Conservation (phyloP, 2,113 vertebrate genomes). For the Aix galericulata region DNA sequence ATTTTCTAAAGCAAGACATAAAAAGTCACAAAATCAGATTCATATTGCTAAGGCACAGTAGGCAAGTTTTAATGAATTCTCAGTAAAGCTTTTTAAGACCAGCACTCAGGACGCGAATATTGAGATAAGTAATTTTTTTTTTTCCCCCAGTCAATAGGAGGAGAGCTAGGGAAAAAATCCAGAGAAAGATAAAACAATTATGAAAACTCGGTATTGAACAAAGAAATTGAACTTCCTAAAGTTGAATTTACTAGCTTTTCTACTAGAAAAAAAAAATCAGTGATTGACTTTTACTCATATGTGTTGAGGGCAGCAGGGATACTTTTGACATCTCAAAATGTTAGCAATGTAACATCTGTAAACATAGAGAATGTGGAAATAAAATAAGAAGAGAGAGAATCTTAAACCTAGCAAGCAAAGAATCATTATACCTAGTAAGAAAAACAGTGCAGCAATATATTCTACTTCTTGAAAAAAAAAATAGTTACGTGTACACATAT, state of each 20-base stretch:
- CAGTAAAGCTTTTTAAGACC: slow-evolving; percentile 28
- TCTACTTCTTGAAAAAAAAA: too few species aligned
- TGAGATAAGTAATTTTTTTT: background rate
- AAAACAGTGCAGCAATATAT: background rate
- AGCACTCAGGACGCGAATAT: background rate
- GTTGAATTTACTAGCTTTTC: background rate
- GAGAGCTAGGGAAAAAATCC: background rate
- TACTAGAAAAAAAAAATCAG: background rate
- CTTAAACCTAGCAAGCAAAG: background rate
- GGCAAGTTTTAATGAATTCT: slow-evolving; percentile 63
- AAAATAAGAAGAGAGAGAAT: background rate
- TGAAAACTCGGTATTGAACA: slow-evolving; percentile 1
- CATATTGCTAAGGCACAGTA: slow-evolving; percentile 35
- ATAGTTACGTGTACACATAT: too few species aligned
- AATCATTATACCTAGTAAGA: background rate
- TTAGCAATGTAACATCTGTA: background rate
- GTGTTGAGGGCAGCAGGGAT: background rate
- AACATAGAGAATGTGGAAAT: background rate
- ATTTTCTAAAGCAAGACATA: slow-evolving; percentile 53
- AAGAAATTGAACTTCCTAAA: background rate
- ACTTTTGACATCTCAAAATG: background rate
- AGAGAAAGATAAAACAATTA: slow-evolving; percentile 1
- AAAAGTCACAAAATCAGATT: slow-evolving; percentile 65
- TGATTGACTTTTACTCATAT: background rate
- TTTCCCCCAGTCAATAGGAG: background rate